phyloP scores from a whole-genome alignment of 2,113 vertebrate species.

The Fulmarus glacialis region DNA sequence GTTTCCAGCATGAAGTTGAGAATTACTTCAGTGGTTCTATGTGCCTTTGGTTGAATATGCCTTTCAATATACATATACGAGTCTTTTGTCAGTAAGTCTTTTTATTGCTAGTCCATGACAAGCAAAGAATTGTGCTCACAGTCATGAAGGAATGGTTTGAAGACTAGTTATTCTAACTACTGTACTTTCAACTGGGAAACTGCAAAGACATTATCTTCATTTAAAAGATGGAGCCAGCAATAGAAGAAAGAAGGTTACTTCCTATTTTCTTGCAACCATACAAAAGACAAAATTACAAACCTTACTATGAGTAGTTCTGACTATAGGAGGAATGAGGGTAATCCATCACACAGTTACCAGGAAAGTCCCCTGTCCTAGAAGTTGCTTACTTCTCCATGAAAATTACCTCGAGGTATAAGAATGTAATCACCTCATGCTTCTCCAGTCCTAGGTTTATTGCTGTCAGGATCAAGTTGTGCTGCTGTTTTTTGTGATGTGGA shows the following conservation, averaged over 20 bases:
- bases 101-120: background rate
- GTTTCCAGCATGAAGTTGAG: background rate
- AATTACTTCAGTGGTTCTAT: background rate
- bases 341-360: background rate
- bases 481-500: background rate
- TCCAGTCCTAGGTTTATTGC: background rate
- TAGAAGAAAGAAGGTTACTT: background rate
- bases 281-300: background rate
- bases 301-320: background rate
- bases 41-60: background rate
- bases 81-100: background rate
- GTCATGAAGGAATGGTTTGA: background rate
- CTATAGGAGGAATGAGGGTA: background rate
- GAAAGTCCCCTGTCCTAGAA: background rate
- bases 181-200: background rate
- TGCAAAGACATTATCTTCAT: background rate
- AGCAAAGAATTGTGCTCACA: background rate
- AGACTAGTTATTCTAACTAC: background rate
- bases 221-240: background rate
- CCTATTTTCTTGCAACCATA: background rate
- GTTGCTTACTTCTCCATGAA: background rate
- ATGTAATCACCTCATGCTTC: background rate
- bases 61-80: background rate
- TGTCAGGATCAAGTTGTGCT: background rate
- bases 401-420: background rate